Evolutionary conservation across 2,797 vertebrate species (phyloP), one percentile per base, ranked within the genome.

Genomic region (Rhinatrema bivittatum): DNA sequence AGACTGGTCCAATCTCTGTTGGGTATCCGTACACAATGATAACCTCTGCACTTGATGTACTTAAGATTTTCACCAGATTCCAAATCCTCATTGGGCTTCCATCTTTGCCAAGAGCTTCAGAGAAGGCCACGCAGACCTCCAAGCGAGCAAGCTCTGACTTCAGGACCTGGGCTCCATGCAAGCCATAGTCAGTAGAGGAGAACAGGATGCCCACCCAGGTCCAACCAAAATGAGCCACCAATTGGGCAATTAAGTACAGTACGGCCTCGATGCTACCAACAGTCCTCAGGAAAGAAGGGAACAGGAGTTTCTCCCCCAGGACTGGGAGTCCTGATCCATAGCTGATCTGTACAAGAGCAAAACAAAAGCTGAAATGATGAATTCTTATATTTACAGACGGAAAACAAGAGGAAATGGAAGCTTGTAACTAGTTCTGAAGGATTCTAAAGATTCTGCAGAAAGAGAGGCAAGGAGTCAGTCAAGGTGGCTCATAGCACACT

Each of bases 111-210:
- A 41, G 48, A 13, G 25, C 18, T 14, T 41, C 37, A 6, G 18
- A 9, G 9, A 48, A 48, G 18, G 45, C 45, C 14, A 48, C 38
- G 26, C 45, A 48, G 16, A 18, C 33, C 13, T 39, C 46, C 10
- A 38, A 33, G 11, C n/a, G 26, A 10, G 42, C 9, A 10, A 42
- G 13, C 28, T 36, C 19, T 8, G 41, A 38, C 9, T 36, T 41
- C 18, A 49, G 16, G 6, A 36, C 11, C n/a, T 42, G 38, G 6
- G 41, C 22, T 6, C 37, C 37, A 14, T 30, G 9, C 22, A 25
- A 38, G 2, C 45, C 45, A 15, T 47, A 47, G 5, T 39, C 31
- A 35, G 39, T 39, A 20, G 39, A 43, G 7, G 24, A 36, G 10
- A 26, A 37, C 8, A 48, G 7, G 5, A 45, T 13, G n/a, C 42